Conservation (phyloP, 2,888 invertebrate species). For the Heliconius sara region DNA sequence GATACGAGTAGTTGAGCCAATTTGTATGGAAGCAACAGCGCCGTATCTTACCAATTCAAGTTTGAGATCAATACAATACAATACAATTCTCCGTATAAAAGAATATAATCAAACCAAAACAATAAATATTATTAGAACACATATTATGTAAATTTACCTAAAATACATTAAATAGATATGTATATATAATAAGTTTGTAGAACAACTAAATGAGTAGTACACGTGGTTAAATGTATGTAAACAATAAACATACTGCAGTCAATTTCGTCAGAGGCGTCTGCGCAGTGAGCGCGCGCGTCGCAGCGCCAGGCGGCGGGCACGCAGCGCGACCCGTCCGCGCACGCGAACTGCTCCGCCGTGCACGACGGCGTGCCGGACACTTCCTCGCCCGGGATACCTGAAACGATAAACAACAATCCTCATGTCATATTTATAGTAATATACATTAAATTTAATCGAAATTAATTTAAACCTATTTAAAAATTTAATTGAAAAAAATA, state of each 20-base stretch:
- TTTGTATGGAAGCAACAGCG: neutral
- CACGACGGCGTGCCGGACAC: conserved; percentile 55
- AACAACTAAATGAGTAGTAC: neutral
- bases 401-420: neutral
- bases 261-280: conserved; percentile 86
- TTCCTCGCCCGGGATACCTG: conserved; percentile 48
- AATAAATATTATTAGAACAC: neutral
- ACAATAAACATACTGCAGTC: conserved; percentile 76
- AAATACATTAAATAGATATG: neutral
- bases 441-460: too few relatives aligned
- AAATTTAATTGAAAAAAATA: too few relatives aligned
- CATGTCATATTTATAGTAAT: neutral
- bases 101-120: neutral
- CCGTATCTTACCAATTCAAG: conserved; percentile 10
- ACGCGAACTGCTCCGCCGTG: conserved; percentile 78
- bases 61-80: neutral
- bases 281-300: conserved; percentile 86
- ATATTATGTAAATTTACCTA: neutral
- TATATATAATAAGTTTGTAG: neutral
- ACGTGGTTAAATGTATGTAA: neutral
- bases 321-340: conserved; percentile 85
- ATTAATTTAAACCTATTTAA: too few relatives aligned
- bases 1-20: conserved; percentile 7
- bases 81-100: neutral
- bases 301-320: conserved; percentile 86